phyloP scores from a whole-genome alignment of 2,797 vertebrate genomes.

The Mormyrops attenuatus region DNA sequence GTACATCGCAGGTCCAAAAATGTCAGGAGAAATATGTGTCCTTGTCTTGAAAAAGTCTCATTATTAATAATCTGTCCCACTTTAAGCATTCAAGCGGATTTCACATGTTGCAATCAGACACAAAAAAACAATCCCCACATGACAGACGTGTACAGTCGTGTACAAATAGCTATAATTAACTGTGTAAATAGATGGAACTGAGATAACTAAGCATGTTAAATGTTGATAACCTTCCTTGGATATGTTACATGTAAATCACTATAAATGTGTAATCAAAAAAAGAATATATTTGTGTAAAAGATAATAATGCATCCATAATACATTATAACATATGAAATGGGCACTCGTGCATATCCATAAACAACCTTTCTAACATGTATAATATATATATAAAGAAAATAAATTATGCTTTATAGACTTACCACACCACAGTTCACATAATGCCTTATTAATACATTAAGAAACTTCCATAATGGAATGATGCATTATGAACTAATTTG shows the following conservation, averaged over 20 bases:
- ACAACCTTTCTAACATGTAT: not conserved
- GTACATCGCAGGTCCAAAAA: not conserved
- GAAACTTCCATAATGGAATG: not conserved
- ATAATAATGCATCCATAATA: not conserved
- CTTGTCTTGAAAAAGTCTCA: not conserved
- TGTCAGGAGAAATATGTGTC: slow-evolving; percentile 4
- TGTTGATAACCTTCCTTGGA: not conserved
- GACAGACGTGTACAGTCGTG: not conserved
- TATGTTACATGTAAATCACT: not conserved
- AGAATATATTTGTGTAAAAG: not conserved
- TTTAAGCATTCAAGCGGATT: not conserved
- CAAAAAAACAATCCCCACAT: not conserved
- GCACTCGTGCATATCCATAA: not conserved
- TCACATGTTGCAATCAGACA: not conserved
- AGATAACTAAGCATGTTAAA: not conserved
- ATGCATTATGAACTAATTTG: slow-evolving; percentile 1
- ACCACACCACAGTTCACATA: not conserved
- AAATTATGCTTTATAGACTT: not conserved
- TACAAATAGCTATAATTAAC: not conserved
- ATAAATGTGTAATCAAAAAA: not conserved
- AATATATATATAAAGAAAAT: not conserved
- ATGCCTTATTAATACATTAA: not conserved
- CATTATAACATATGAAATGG: not conserved
- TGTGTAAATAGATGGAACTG: not conserved
- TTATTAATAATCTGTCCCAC: not conserved